Conservation (phyloP, 2,113 vertebrate genomes). For the Prietella phreatophila region DNA sequence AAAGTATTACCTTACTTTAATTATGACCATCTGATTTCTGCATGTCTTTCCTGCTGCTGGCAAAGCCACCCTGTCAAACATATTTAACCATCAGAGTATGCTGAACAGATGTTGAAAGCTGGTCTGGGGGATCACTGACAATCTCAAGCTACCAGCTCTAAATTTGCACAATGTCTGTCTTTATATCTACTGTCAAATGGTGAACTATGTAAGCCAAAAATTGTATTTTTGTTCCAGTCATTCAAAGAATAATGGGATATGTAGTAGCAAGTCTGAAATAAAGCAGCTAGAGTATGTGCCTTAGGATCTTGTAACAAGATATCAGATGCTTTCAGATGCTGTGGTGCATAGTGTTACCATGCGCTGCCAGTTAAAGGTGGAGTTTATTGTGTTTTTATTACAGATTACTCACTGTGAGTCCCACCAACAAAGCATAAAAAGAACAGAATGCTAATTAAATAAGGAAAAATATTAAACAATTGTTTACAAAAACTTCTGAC, state of each 20-base stretch:
- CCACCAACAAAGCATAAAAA: background rate
- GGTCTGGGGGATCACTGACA: background rate
- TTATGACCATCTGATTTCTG: constrained; percentile 29
- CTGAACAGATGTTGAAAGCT: constrained; percentile 13
- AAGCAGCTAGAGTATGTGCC: background rate
- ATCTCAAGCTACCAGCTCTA: background rate
- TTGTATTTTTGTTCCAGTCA: background rate
- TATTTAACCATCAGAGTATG: background rate
- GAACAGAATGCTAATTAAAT: background rate
- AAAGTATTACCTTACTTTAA: constrained; percentile 25
- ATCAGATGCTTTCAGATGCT: background rate
- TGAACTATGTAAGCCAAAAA: background rate
- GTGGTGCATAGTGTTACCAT: background rate
- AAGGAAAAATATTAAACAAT: background rate
- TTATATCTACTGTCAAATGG: background rate
- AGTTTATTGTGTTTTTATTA: background rate
- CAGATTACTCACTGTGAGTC: background rate
- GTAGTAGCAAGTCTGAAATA: background rate
- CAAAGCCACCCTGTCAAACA: constrained; percentile 25
- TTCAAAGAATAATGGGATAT: background rate
- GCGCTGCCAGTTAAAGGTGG: background rate
- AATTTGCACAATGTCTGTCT: too few relatives aligned
- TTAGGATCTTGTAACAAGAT: background rate
- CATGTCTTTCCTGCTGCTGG: background rate
- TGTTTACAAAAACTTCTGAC: too few relatives aligned